Base-by-base conservation (phyloP, 1,140 invertebrate genomes). In the Philopotamus ludificatus region DNA sequence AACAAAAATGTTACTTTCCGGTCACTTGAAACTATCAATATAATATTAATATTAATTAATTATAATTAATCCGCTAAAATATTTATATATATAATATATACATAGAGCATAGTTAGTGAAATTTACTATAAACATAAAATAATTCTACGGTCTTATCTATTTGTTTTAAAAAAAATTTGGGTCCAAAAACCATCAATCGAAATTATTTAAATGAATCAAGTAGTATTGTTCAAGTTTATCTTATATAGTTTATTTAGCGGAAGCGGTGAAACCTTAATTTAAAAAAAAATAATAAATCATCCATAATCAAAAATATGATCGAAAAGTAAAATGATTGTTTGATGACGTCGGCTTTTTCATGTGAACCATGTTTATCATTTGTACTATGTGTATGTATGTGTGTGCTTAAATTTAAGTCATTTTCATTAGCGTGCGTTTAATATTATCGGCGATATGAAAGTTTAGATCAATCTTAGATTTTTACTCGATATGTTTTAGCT, bases 91-190 rank as follows among this genome's bases (percentile, higher is more conserved):
- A n/a, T n/a, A n/a, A n/a, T n/a, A n/a, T n/a, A n/a, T n/a, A n/a
- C n/a, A n/a, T n/a, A n/a, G n/a, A n/a, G n/a, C n/a, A n/a, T n/a
- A 67, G 66, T 39, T 67, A 68, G 66, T 39, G 34, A 68, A 68
- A 64, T 68, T 64, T 68, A 64, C 45, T 39, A 28, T 62, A 57
- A 59, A 34, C n/a, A n/a, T n/a, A n/a, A 20, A 23, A 25, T 51
- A 16, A 41, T 16, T 42, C 60, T 51, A 28, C 23, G 49, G 50
- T 21, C 15, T 9, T 3, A 23, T 23, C 18, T 12, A 45, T 53
- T 54, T 23, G 21, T 23, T 65, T 66, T 49, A 22, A 22, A 20
- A 53, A 39, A 64, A 67, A 68, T 60, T 67, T 59, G 66, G 66
- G 66, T 68, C 66, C 66, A 68, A 68, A 51, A 60, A 18, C 8